Percentiles rank a stretch among this genome's conserved stretches.
Conservation (phyloP, 2,888 invertebrate genomes). For the Scaptomyza cyrtandrae region DNA sequence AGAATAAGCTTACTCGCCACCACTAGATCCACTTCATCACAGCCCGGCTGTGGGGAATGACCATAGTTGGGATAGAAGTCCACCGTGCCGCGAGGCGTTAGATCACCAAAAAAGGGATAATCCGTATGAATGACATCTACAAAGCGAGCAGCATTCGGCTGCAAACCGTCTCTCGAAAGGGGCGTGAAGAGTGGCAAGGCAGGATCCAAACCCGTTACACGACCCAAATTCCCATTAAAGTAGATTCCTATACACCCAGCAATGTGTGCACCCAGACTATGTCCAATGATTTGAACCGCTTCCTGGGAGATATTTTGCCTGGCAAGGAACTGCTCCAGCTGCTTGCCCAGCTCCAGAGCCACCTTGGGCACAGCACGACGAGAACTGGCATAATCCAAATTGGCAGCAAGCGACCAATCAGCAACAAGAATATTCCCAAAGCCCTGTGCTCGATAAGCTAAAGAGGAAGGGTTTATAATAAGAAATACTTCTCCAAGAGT, state of each 20-base stretch:
- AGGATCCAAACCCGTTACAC: slow-evolving; percentile 83
- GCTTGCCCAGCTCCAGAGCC: slow-evolving; percentile 62
- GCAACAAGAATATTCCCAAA: slow-evolving; percentile 78
- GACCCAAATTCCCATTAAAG: slow-evolving; percentile 81
- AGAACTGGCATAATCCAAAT: slow-evolving; percentile 76
- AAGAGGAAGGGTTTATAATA: not conserved
- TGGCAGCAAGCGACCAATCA: slow-evolving; percentile 82
- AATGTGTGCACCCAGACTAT: slow-evolving; percentile 83
- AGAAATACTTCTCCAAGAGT: too few species aligned
- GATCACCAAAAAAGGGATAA: slow-evolving; percentile 81
- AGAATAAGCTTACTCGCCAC: slow-evolving; percentile 75
- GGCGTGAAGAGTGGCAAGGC: slow-evolving; percentile 82
- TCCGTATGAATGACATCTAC: slow-evolving; percentile 84
- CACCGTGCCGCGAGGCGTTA: slow-evolving; percentile 78
- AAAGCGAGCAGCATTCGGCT: slow-evolving; percentile 74
- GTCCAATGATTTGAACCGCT: slow-evolving; percentile 81
- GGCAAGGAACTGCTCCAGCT: slow-evolving; percentile 72
- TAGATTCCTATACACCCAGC: slow-evolving; percentile 80
- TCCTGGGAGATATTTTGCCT: slow-evolving; percentile 47
- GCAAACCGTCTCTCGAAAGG: slow-evolving; percentile 75
- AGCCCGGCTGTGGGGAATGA: slow-evolving; percentile 81
- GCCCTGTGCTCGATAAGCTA: slow-evolving; percentile 81
- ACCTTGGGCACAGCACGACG: slow-evolving; percentile 72
- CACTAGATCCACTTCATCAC: slow-evolving; percentile 78
- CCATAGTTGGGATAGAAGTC: slow-evolving; percentile 84